Conservation (phyloP, 2,888 invertebrate species). For the Tachystola acroxantha region DNA sequence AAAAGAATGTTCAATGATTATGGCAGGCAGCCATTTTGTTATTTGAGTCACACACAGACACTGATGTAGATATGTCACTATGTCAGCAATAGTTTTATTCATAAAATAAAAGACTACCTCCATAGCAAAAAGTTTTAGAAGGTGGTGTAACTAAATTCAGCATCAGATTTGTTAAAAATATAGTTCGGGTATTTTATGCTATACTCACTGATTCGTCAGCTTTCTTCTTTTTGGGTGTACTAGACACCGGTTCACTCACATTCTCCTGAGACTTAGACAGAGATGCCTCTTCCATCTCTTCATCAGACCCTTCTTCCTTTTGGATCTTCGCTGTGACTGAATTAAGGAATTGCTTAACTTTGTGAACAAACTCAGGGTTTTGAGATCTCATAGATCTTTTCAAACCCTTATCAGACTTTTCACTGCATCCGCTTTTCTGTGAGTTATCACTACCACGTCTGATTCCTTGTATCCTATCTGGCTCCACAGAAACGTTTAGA, state of each 20-base stretch:
- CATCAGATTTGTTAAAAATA: too few relatives aligned
- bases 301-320: slow-evolving; percentile 41
- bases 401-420: slow-evolving; percentile 47
- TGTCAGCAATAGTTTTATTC: too few relatives aligned
- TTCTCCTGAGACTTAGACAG: slow-evolving; percentile 30
- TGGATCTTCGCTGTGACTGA: slow-evolving; percentile 62
- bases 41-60: background rate
- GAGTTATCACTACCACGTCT: slow-evolving; percentile 55
- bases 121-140: too few relatives aligned
- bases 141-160: too few relatives aligned
- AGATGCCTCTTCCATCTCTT: slow-evolving; percentile 25
- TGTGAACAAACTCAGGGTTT: slow-evolving; percentile 80
- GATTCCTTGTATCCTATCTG: slow-evolving; percentile 42
- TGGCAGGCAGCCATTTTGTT: slow-evolving; percentile 29
- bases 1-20: too few relatives aligned
- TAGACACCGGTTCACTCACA: slow-evolving; percentile 23
- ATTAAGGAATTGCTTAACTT: slow-evolving; percentile 79
- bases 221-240: slow-evolving; percentile 30
- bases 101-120: too few relatives aligned
- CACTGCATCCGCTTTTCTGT: slow-evolving; percentile 54
- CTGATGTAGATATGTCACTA: too few relatives aligned
- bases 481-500: slow-evolving; percentile 52
- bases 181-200: too few relatives aligned
- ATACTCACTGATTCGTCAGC: slow-evolving; percentile 19
- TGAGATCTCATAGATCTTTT: slow-evolving; percentile 80